Evolutionary conservation across 1,140 invertebrate genomes (phyloP).

Genomic region (Nebria ingens): DNA sequence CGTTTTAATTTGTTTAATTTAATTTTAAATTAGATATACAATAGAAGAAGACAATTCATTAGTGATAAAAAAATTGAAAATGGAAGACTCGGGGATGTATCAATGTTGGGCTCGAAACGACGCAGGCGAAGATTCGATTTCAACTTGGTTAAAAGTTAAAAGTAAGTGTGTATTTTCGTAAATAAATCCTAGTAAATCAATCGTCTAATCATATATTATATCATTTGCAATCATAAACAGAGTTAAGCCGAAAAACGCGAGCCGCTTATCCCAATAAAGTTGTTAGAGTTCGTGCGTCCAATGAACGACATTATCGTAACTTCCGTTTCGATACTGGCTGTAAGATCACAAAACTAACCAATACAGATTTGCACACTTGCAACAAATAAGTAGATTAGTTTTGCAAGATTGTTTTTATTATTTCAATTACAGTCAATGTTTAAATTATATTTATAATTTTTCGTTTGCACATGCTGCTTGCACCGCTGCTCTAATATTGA

Average conservation of each 20-base stretch:
- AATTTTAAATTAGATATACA: constrained; percentile 42
- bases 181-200: not conserved
- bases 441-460: too few relatives aligned
- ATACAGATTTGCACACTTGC: too few relatives aligned
- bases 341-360: not conserved
- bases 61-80: constrained; percentile 68
- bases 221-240: not conserved
- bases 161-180: constrained; percentile 69
- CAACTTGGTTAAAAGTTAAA: constrained; percentile 90
- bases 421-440: too few relatives aligned
- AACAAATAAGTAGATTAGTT: too few relatives aligned
- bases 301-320: not conserved
- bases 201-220: not conserved
- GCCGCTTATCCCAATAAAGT: not conserved
- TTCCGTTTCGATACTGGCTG: constrained; percentile 5
- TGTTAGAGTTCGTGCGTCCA: constrained; percentile 1
- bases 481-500: too few relatives aligned
- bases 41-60: constrained; percentile 71
- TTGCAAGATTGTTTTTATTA: too few relatives aligned
- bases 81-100: constrained; percentile 87
- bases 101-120: constrained; percentile 87
- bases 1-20: not conserved
- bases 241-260: not conserved
- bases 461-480: too few relatives aligned
- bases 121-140: constrained; percentile 79